Conservation (phyloP, 2,797 vertebrate species). For the Rhinella marina region DNA sequence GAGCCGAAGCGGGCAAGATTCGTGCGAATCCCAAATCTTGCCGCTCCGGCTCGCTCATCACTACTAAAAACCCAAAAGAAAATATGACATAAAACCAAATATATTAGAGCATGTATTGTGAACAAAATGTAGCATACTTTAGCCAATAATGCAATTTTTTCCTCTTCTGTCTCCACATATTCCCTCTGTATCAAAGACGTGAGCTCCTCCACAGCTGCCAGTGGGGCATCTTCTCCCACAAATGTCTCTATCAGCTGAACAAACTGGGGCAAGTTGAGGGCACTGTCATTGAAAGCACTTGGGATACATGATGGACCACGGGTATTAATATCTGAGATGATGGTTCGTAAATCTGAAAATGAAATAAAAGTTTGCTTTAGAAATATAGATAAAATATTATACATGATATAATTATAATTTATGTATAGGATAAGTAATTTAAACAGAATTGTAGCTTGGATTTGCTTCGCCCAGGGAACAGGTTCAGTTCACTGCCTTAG, state of each 20-base stretch:
- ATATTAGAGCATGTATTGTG: not conserved
- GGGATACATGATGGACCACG: constrained; percentile 48
- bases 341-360: constrained; percentile 67
- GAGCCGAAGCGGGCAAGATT: no score
- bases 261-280: constrained; percentile 73
- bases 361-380: constrained; percentile 12
- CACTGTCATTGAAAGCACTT: constrained; percentile 68
- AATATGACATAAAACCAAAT: not conserved
- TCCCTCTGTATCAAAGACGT: constrained; percentile 68
- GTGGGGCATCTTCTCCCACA: constrained; percentile 66
- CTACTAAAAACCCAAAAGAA: not conserved
- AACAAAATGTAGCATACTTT: constrained; percentile 65
- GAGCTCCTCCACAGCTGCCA: constrained; percentile 68
- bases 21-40: no score
- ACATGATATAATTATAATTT: no score
- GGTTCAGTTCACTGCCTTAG: no score
- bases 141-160: constrained; percentile 69
- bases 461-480: no score
- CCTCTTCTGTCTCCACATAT: constrained; percentile 75
- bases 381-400: not conserved
- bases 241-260: constrained; percentile 78
- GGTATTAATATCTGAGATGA: constrained; percentile 68
- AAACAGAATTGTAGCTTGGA: no score
- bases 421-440: no score
- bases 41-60: no score